Percentiles rank a stretch among this genome's conserved stretches.
These are phyloP conservation scores for Cheilosia variabilis DNA, from an alignment of 2,888 invertebrate genomes.

Conservation along the genomic window DNA sequence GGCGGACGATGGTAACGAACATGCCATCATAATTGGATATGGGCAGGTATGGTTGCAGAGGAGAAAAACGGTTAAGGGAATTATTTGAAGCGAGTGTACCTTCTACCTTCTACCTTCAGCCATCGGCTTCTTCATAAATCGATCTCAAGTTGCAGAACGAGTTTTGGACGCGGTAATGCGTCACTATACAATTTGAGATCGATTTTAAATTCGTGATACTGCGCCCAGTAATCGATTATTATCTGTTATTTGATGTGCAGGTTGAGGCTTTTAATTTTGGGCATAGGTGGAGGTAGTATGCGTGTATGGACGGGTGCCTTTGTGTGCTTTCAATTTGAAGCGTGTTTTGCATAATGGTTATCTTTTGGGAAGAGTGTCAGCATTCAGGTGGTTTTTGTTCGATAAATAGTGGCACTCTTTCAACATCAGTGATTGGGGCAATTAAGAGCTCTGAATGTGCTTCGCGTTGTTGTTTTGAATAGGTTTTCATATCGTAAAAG, in stretches of 20 bases:
- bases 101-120: not conserved
- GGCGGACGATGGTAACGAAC: slow-evolving; percentile 2
- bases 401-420: no score
- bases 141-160: slow-evolving; percentile 40
- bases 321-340: slow-evolving; percentile 8
- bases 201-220: slow-evolving; percentile 15
- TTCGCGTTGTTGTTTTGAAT: no score
- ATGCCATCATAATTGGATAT: slow-evolving; percentile 44
- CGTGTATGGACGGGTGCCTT: not conserved
- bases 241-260: slow-evolving; percentile 20
- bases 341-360: not conserved
- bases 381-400: no score
- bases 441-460: no score
- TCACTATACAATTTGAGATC: slow-evolving; percentile 26
- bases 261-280: slow-evolving; percentile 12
- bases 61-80: slow-evolving; percentile 20
- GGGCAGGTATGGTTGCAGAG: not conserved
- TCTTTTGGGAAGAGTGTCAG: not conserved
- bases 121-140: slow-evolving; percentile 30
- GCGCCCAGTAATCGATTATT: slow-evolving; percentile 28
- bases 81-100: slow-evolving; percentile 9
- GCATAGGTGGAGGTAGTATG: not conserved
- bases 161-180: slow-evolving; percentile 39
- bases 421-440: no score
- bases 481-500: no score